These are phyloP conservation scores for Heteronetta atricapilla DNA, from an alignment of 2,113 vertebrate genomes.

Conservation along the genomic window DNA sequence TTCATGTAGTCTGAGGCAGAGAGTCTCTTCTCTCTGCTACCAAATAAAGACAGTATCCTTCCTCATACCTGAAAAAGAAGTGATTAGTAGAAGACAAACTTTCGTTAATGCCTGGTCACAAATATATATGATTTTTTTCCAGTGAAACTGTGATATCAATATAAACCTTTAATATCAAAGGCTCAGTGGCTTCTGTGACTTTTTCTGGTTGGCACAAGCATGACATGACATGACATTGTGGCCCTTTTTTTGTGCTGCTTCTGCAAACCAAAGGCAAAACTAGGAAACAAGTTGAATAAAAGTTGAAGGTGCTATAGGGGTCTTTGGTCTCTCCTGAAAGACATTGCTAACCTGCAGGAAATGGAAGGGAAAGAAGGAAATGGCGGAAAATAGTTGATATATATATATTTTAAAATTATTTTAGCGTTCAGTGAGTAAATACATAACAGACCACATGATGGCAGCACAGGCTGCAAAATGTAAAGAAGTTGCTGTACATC, in stretches of 20 bases:
- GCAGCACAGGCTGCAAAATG: slow-evolving; percentile 71
- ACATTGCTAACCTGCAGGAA: not conserved
- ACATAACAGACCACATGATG: slow-evolving; percentile 62
- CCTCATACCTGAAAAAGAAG: not conserved
- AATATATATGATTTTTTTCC: not conserved
- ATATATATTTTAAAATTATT: not conserved
- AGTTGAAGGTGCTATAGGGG: not conserved
- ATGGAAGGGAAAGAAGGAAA: not conserved
- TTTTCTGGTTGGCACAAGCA: rapidly evolving
- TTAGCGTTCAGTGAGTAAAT: not conserved
- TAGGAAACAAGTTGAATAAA: not conserved
- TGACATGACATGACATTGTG: not conserved
- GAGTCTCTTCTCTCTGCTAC: not conserved
- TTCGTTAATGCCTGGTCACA: not conserved
- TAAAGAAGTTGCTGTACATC: not conserved
- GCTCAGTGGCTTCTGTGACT: not conserved
- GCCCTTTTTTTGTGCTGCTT: not conserved
- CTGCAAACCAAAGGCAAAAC: not conserved
- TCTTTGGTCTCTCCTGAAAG: not conserved
- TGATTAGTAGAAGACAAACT: not conserved
- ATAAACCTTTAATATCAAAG: not conserved
- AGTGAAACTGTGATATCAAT: not conserved
- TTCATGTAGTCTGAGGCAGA: not conserved
- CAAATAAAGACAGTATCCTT: not conserved
- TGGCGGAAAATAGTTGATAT: rapidly evolving